phyloP scores from a whole-genome alignment of 2,888 invertebrate species.

The Synergus gifuensis region DNA sequence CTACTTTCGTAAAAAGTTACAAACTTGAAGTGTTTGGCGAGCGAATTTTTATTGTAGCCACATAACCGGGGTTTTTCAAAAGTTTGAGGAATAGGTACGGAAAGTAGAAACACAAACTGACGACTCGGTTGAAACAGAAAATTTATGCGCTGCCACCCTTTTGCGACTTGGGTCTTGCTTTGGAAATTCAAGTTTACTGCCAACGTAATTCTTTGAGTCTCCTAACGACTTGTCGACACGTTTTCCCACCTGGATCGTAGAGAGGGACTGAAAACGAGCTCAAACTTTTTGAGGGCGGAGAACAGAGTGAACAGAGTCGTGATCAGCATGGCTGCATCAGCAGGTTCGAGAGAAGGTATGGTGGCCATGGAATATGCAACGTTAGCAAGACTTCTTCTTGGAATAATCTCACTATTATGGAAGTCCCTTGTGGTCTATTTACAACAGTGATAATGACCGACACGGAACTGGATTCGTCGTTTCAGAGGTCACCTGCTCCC shows the following conservation, averaged over 20 bases:
- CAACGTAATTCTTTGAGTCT: slow-evolving; percentile 44
- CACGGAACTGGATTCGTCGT: slow-evolving; percentile 45
- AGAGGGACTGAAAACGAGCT: slow-evolving; percentile 45
- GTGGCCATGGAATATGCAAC: slow-evolving; percentile 50
- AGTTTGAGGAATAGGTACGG: neutral
- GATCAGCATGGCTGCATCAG: slow-evolving; percentile 55
- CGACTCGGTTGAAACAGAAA: slow-evolving; percentile 32
- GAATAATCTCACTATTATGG: slow-evolving; percentile 56
- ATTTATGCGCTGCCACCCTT: slow-evolving; percentile 36
- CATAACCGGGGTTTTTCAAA: neutral
- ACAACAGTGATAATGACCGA: slow-evolving; percentile 52
- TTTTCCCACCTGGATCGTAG: slow-evolving; percentile 44
- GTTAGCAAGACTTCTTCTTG: slow-evolving; percentile 44
- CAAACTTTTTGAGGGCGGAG: slow-evolving; percentile 53
- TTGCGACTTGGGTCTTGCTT: slow-evolving; percentile 35
- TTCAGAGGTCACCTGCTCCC: slow-evolving; percentile 36
- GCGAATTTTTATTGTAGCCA: neutral
- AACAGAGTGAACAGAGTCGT: slow-evolving; percentile 55
- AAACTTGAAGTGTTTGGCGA: neutral
- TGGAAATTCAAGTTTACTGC: slow-evolving; percentile 43
- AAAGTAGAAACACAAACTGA: slow-evolving; percentile 35
- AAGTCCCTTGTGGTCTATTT: slow-evolving; percentile 53
- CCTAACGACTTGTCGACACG: slow-evolving; percentile 39
- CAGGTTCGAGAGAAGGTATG: slow-evolving; percentile 46
- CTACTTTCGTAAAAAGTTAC: neutral